Conservation (phyloP, 1,140 invertebrate genomes). For the Aphelinus certus region DNA sequence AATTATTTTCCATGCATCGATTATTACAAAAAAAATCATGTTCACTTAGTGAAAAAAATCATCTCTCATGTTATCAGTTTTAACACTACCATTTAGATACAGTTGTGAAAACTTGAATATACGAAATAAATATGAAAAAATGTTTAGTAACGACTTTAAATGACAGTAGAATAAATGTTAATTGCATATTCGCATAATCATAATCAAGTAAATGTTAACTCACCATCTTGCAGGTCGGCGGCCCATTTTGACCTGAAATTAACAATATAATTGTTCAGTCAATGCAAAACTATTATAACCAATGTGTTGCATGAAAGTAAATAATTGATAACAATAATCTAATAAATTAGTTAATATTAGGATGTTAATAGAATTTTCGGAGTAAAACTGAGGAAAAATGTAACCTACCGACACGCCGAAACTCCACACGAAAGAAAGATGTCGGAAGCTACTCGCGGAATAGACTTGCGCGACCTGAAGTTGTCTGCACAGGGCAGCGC, state of each 20-base stretch:
- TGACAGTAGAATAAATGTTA: too few relatives aligned
- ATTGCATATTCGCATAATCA: too few relatives aligned
- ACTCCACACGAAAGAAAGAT: constrained; percentile 28
- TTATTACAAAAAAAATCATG: too few relatives aligned
- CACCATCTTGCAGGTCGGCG: constrained; percentile 80
- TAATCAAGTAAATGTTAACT: constrained; percentile 47
- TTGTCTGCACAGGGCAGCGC: background rate
- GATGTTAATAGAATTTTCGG: constrained; percentile 20
- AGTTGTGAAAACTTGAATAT: too few relatives aligned
- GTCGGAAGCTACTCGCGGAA: constrained; percentile 8
- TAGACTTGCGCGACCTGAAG: background rate
- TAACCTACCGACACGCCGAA: background rate
- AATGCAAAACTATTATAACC: constrained; percentile 18
- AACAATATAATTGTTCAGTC: constrained; percentile 32
- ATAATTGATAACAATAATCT: background rate
- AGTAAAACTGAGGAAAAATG: constrained; percentile 4
- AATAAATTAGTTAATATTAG: background rate
- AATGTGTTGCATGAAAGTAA: too few relatives aligned
- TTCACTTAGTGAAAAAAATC: too few relatives aligned
- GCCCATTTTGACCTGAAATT: constrained; percentile 69
- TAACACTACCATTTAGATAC: too few relatives aligned
- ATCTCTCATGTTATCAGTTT: too few relatives aligned
- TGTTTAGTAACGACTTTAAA: too few relatives aligned
- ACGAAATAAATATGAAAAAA: too few relatives aligned
- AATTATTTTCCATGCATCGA: background rate